A percentile compares a stretch with the other conserved stretches of the same genome.
These are phyloP conservation scores for Speoplatyrhinus poulsoni DNA, from an alignment of 2,113 vertebrate species.

Conservation along the genomic window DNA sequence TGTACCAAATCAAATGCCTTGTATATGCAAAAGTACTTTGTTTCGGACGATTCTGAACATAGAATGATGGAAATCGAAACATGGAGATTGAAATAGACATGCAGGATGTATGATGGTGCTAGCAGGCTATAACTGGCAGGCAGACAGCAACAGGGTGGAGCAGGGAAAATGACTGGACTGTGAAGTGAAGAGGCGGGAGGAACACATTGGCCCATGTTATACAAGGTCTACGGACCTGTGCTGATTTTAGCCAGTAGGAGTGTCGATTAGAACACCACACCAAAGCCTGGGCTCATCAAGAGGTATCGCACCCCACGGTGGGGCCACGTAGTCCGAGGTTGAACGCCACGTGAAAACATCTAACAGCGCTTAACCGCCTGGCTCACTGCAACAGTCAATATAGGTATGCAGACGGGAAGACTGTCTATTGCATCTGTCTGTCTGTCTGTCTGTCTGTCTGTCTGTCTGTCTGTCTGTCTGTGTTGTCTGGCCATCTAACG, in stretches of 20 bases:
- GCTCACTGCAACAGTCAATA: not conserved
- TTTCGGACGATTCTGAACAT: too few relatives aligned
- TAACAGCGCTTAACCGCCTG: not conserved
- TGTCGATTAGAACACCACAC: not conserved
- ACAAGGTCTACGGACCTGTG: not conserved
- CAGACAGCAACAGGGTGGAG: not conserved
- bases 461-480: not conserved
- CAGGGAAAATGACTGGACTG: not conserved
- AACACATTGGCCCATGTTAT: not conserved
- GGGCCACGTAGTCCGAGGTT: not conserved
- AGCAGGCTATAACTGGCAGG: too few relatives aligned
- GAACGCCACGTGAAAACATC: constrained; percentile 6
- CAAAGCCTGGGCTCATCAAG: not conserved
- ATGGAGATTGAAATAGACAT: too few relatives aligned
- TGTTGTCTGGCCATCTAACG: not conserved
- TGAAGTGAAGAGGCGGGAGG: not conserved
- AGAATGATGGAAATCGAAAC: too few relatives aligned
- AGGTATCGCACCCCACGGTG: not conserved
- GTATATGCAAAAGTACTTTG: too few relatives aligned
- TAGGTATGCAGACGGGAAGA: not conserved
- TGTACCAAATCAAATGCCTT: too few relatives aligned
- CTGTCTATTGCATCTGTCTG: not conserved
- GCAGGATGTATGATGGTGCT: too few relatives aligned
- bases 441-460: not conserved
- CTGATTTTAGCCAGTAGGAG: not conserved